Evolutionary conservation across 2,797 vertebrate genomes (phyloP).

Genomic region (Propithecus perrieri): DNA sequence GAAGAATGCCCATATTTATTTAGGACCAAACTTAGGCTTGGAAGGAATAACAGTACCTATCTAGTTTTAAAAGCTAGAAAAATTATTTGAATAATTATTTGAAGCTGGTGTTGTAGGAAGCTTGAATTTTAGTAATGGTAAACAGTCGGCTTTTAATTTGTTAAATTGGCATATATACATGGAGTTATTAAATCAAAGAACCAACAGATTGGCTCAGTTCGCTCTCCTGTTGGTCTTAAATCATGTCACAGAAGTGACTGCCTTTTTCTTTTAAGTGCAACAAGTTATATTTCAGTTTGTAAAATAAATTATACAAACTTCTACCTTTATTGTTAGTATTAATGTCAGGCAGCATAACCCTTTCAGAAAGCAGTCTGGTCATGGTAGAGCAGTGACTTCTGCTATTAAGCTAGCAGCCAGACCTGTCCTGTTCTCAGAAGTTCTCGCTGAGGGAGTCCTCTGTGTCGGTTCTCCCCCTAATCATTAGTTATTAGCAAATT

Average conservation of each 20-base stretch:
- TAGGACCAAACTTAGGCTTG: neutral
- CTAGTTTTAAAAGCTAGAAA: neutral
- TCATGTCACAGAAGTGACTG: neutral
- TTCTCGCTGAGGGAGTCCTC: neutral
- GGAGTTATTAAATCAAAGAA: neutral
- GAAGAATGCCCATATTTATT: neutral
- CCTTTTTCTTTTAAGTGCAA: no score
- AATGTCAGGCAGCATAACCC: neutral
- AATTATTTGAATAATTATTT: neutral
- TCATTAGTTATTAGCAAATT: neutral
- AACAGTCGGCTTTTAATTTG: neutral
- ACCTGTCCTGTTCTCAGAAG: neutral
- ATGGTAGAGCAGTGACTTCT: neutral
- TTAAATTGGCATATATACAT: rapidly evolving
- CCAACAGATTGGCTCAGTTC: neutral
- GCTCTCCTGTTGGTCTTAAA: neutral
- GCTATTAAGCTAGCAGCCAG: neutral
- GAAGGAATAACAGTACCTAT: neutral
- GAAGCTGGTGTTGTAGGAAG: neutral
- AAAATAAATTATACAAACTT: neutral
- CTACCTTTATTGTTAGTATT: neutral
- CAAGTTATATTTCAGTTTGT: neutral
- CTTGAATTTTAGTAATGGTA: neutral
- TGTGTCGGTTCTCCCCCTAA: neutral
- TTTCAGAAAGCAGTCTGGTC: neutral